A percentile compares a stretch with the other conserved stretches of the same genome.
Conservation (phyloP, 2,113 vertebrate species). For the Chaenogobius annularis region DNA sequence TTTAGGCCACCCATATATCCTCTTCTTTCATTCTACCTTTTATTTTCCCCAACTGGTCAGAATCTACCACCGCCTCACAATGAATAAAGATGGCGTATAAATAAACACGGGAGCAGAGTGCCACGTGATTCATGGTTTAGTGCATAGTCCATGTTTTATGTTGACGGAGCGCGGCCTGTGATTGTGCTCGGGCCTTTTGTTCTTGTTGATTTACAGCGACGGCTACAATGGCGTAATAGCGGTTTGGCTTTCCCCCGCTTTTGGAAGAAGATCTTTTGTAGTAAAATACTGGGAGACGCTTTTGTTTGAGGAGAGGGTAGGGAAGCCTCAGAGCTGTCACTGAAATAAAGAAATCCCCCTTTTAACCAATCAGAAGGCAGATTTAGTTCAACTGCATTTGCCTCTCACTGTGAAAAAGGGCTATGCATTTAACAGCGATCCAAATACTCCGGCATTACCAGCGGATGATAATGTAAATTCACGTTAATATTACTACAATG, state of each 20-base stretch:
- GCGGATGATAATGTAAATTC: conserved; percentile 84
- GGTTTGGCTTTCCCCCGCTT: conserved; percentile 61
- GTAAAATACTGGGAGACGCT: conserved; percentile 63
- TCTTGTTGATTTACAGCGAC: conserved; percentile 73
- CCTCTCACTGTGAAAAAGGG: conserved; percentile 62
- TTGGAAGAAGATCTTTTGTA: conserved; percentile 66
- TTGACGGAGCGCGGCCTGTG: conserved; percentile 53
- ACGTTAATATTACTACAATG: conserved; percentile 82
- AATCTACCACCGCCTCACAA: neutral
- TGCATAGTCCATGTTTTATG: conserved; percentile 58
- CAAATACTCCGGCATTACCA: conserved; percentile 81
- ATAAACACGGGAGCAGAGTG: conserved; percentile 52
- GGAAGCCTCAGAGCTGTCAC: conserved; percentile 73
- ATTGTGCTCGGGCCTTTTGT: conserved; percentile 68
- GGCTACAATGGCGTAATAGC: conserved; percentile 70
- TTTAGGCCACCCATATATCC: conserved; percentile 30
- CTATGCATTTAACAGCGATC: conserved; percentile 77
- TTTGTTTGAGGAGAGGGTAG: conserved; percentile 74
- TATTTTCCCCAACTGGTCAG: neutral
- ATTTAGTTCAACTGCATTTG: conserved; percentile 77
- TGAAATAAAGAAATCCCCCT: conserved; percentile 69
- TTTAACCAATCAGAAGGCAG: conserved; percentile 69
- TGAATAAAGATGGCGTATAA: conserved; percentile 59
- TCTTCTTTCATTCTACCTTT: too few species aligned
- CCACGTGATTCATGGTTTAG: conserved; percentile 64